phyloP scores from a whole-genome alignment of 2,797 vertebrate genomes.

The Mus minutoides region DNA sequence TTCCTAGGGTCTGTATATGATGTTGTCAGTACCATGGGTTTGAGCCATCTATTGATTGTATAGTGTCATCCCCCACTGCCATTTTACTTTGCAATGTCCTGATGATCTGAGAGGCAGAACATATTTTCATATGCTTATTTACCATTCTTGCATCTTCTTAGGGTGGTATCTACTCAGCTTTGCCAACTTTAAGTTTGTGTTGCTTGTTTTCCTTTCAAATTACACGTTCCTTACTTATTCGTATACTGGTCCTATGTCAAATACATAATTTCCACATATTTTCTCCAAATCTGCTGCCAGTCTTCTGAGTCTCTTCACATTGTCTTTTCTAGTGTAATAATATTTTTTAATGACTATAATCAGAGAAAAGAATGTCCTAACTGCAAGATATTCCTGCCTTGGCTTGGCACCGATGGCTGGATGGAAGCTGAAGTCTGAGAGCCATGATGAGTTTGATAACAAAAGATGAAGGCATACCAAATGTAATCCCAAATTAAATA shows the following conservation, averaged over 20 bases:
- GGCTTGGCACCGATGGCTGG: background rate
- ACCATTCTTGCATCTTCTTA: background rate
- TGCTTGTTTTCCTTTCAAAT: background rate
- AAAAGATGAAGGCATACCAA: background rate
- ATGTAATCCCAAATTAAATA: constrained; percentile 21
- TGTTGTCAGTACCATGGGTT: background rate
- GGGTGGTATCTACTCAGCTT: background rate
- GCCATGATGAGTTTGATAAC: background rate
- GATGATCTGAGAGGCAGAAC: background rate
- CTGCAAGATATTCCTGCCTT: background rate
- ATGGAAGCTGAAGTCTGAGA: background rate
- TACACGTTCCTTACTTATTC: background rate
- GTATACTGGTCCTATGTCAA: background rate
- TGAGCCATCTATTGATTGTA: background rate
- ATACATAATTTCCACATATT: background rate
- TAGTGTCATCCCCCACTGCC: background rate
- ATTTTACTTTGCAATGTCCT: constrained; percentile 28
- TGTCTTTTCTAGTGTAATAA: background rate
- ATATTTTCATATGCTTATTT: constrained; percentile 31
- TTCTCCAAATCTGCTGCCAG: background rate
- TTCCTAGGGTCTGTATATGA: background rate
- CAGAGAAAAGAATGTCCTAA: background rate
- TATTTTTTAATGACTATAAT: background rate
- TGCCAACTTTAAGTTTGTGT: background rate
- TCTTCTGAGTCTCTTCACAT: background rate